Evolutionary conservation across 2,888 invertebrate species (phyloP).

Genomic region (Calameuta pallipes): DNA sequence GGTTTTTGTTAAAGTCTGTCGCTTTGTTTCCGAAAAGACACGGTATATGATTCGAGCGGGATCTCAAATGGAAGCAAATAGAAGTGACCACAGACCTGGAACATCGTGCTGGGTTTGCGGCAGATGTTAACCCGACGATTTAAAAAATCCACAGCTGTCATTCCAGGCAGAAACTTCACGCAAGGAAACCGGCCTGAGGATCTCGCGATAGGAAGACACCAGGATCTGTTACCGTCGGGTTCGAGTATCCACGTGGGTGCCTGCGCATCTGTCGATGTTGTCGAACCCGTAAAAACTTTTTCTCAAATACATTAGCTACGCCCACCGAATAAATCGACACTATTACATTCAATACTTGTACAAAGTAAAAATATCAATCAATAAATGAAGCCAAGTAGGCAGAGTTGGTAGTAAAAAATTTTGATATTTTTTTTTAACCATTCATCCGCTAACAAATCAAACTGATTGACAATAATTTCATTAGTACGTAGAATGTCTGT

Average conservation of each 20-base stretch:
- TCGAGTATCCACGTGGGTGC: neutral
- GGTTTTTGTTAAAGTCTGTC: neutral
- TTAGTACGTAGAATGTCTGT: neutral
- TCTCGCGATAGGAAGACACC: slow-evolving; percentile 2
- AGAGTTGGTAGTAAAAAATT: neutral
- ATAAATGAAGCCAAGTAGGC: neutral
- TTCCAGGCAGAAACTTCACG: slow-evolving; percentile 11
- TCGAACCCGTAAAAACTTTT: neutral
- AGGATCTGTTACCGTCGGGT: slow-evolving; percentile 4
- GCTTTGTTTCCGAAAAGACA: neutral
- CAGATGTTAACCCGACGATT: slow-evolving; percentile 27
- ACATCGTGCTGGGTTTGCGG: slow-evolving; percentile 5
- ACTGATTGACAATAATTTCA: neutral
- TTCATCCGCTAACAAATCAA: neutral
- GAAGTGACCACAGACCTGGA: neutral
- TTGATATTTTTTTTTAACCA: neutral
- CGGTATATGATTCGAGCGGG: neutral
- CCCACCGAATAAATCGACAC: neutral
- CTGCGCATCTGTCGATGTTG: neutral
- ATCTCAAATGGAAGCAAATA: neutral
- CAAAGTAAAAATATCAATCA: neutral
- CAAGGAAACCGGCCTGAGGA: slow-evolving; percentile 10
- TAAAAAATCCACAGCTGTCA: slow-evolving; percentile 2
- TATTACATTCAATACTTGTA: neutral
- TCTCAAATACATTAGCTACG: neutral